Percentiles rank a stretch among this genome's conserved stretches.
Conservation (phyloP, 1,140 invertebrate species). For the Linepithema humile region DNA sequence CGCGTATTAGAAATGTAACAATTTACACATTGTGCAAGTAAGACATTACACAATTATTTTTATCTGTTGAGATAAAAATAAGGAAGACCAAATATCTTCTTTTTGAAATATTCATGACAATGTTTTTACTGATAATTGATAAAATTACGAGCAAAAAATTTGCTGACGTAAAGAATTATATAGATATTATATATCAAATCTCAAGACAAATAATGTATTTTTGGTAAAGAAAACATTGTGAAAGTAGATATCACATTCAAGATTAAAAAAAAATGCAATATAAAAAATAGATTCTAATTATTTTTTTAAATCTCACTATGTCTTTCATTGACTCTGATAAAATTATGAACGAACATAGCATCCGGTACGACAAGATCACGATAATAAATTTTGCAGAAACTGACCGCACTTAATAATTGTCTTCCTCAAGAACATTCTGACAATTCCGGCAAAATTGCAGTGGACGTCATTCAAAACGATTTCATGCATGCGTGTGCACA, state of each 20-base stretch:
- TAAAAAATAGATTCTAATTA: not conserved
- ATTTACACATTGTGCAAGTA: conserved; percentile 20
- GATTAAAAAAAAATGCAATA: not conserved
- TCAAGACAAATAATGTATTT: not conserved
- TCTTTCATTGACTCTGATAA: no score
- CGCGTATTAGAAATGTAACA: conserved; percentile 15
- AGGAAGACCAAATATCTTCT: not conserved
- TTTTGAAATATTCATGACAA: not conserved
- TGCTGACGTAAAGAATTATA: not conserved
- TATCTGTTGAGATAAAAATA: not conserved
- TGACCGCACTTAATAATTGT: conserved; percentile 1
- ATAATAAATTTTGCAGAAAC: conserved; percentile 35
- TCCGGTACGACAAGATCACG: not conserved
- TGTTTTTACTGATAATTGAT: not conserved
- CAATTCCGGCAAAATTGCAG: conserved; percentile 21
- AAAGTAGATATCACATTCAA: not conserved
- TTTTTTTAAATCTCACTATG: no score
- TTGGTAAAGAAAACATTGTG: not conserved
- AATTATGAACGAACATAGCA: not conserved
- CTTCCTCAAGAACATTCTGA: not conserved
- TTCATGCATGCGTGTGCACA: conserved; percentile 26
- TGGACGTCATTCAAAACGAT: conserved; percentile 38
- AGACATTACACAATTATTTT: not conserved
- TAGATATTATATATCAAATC: not conserved
- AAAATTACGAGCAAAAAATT: not conserved